Evolutionary conservation across 2,113 vertebrate species (phyloP).

Genomic region (Talpa occidentalis): DNA sequence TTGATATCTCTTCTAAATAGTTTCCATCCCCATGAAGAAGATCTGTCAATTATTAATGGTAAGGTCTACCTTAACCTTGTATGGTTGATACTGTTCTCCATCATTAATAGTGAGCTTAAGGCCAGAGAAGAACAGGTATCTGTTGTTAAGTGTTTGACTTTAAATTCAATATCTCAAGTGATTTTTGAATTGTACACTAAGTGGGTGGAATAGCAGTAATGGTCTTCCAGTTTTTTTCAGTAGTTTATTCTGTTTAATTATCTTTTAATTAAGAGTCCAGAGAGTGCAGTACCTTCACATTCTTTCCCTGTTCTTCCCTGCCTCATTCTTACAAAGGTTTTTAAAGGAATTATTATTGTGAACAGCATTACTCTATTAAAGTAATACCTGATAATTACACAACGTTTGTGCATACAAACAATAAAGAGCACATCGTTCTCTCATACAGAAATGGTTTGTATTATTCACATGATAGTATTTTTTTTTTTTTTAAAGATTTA

Average conservation of each 20-base stretch:
- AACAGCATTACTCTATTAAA: background rate
- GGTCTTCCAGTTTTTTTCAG: background rate
- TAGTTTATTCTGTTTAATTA: background rate
- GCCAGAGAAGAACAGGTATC: background rate
- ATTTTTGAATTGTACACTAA: background rate
- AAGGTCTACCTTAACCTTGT: conserved; percentile 67
- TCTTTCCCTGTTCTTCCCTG: background rate
- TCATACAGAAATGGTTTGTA: background rate
- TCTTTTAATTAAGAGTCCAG: background rate
- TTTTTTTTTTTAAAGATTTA: background rate
- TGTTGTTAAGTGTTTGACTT: background rate
- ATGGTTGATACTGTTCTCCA: background rate
- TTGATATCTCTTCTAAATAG: conserved; percentile 97
- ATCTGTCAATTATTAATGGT: conserved; percentile 92
- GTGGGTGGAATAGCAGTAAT: background rate
- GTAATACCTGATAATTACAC: background rate
- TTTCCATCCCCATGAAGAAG: conserved; percentile 95
- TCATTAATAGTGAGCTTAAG: background rate
- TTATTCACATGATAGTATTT: background rate
- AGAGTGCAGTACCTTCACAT: background rate
- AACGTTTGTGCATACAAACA: background rate
- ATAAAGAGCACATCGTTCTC: background rate
- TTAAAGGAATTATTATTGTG: background rate
- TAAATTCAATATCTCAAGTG: conserved; percentile 22
- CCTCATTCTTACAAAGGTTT: background rate